phyloP scores from a whole-genome alignment of 2,888 invertebrate genomes.

The Pantelozetes paolii region DNA sequence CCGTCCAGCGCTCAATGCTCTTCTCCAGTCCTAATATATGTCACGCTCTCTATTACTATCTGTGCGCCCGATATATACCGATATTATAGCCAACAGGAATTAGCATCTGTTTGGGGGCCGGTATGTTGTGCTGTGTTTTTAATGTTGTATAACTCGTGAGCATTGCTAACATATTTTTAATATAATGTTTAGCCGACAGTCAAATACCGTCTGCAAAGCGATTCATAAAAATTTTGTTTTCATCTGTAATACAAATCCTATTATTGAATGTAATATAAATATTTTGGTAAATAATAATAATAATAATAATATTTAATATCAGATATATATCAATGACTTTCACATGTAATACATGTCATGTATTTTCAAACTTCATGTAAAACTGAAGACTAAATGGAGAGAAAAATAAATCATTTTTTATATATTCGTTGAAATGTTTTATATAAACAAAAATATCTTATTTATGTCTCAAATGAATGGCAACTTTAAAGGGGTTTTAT shows the following conservation, averaged over 20 bases:
- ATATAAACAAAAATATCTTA: no score
- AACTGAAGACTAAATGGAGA: no score
- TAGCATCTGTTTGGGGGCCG: neutral
- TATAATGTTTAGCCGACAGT: neutral
- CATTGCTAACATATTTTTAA: constrained; percentile 18
- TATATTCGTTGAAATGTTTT: no score
- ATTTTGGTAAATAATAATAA: neutral
- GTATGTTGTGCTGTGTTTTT: neutral
- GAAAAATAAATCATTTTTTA: no score
- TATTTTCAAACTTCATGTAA: no score
- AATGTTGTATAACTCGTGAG: neutral
- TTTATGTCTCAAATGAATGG: no score
- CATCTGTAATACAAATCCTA: neutral
- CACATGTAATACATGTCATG: no score
- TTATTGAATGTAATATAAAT: neutral
- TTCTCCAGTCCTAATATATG: neutral
- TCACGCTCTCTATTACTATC: constrained; percentile 12
- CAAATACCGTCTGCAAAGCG: neutral
- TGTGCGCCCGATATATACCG: neutral
- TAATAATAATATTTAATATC: no score
- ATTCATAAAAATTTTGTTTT: neutral
- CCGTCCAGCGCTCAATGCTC: constrained; percentile 2
- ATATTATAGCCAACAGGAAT: no score
- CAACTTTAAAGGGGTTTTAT: no score
- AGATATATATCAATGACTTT: no score